Evolutionary conservation across 2,113 vertebrate species (phyloP).

Genomic region (Grantiella picta): DNA sequence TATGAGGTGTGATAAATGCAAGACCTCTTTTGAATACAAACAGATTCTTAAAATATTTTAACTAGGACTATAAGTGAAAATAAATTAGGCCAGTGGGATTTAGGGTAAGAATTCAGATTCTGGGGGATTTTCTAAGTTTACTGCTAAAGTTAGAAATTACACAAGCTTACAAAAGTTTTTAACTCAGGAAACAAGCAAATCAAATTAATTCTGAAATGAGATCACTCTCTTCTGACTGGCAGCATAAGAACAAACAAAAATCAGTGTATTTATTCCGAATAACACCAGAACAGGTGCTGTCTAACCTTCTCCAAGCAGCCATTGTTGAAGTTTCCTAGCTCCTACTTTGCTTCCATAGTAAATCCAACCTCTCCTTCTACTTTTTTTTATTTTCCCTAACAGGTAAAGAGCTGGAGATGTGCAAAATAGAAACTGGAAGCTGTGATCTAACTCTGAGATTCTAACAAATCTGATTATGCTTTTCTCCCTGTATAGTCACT

Average conservation of each 20-base stretch:
- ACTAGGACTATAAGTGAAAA: slow-evolving; percentile 68
- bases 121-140: slow-evolving; percentile 56
- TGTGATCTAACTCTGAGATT: neutral
- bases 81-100: slow-evolving; percentile 70
- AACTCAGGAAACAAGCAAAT: neutral
- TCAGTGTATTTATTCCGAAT: neutral
- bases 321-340: neutral
- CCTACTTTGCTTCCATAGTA: neutral
- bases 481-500: neutral
- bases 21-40: slow-evolving; percentile 74
- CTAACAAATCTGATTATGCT: neutral
- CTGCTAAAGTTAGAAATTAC: neutral
- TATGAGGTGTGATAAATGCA: slow-evolving; percentile 79
- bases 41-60: slow-evolving; percentile 81
- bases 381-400: neutral
- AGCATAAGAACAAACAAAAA: slow-evolving; percentile 6
- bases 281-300: neutral
- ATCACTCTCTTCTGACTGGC: neutral
- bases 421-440: neutral
- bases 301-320: neutral
- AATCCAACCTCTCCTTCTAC: neutral
- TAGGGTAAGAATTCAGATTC: slow-evolving; percentile 57
- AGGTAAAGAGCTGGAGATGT: neutral
- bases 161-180: slow-evolving; percentile 21
- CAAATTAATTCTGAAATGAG: neutral